Evolutionary conservation across 2,113 vertebrate genomes (phyloP), one percentile per base, ranked within the genome.

Genomic region (Oryzias curvinotus): DNA sequence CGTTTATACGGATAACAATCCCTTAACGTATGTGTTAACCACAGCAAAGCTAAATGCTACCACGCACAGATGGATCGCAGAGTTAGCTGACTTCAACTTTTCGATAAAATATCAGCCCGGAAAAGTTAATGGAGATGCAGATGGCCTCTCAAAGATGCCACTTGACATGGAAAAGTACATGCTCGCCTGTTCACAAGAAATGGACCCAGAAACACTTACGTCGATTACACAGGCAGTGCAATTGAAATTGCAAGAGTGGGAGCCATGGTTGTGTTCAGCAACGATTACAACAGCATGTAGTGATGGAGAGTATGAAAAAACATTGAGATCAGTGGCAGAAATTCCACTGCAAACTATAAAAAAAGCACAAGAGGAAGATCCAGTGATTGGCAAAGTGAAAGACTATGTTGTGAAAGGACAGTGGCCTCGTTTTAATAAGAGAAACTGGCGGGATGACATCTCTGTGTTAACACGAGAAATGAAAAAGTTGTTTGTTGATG

Each of bases 381-480:
- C 46, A 7, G 17, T 47, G 15, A n/a, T 47, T 5, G 16, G n/a
- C 16, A 47, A 30, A 50, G 12, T 1, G 7, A 45, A 17, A 5
- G 7, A 58, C 30, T 30, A 67, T 7, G n/a, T 28, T 4, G 47
- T 55, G 1, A 51, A 19, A 51, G 30, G 64, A 28, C 26, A 28
- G 26, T 28, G 26, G 26, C 26, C 26, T 6, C n/a, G 8, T 1
- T 14, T 7, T 1, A 13, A 52, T 1, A 58, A 67, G 51, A 10
- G 13, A 17, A 17, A 67, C 5, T 14, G 47, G 16, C 23, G 4
- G 17, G 57, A 55, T 55, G 57, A 49, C 0, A 62, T 3, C 17
- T 49, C 55, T 7, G 16, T 68, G 1, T 14, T 68, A 14, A 68
- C 26, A 28, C 26, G 55, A 52, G 55, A 59, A n/a, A 58, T 23